Conservation (phyloP, 2,888 invertebrate species). For the Diogma glabrata region DNA sequence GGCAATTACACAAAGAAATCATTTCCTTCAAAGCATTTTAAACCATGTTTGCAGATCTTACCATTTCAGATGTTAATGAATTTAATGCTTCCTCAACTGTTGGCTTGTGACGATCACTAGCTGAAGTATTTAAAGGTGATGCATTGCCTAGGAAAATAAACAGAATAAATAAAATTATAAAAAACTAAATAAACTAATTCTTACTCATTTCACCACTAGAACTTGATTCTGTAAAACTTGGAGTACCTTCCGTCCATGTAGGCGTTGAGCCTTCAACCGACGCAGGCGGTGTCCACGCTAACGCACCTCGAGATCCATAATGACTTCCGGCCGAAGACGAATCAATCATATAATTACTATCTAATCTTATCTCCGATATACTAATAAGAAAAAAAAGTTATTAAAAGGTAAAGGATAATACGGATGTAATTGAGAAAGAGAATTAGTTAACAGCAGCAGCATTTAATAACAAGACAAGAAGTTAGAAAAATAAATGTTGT, state of each 20-base stretch:
- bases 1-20: not conserved
- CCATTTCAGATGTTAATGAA: slow-evolving; percentile 76
- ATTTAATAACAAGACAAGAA: too few species aligned
- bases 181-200: slow-evolving; percentile 3
- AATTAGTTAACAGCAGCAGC: too few species aligned
- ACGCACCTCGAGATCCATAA: slow-evolving; percentile 39
- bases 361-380: slow-evolving; percentile 61
- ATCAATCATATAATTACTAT: slow-evolving; percentile 41
- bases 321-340: slow-evolving; percentile 38
- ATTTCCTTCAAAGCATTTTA: slow-evolving; percentile 4
- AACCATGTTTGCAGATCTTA: slow-evolving; percentile 38
- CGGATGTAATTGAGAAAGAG: too few species aligned
- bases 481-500: too few species aligned
- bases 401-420: not conserved
- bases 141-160: slow-evolving; percentile 43
- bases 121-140: slow-evolving; percentile 40
- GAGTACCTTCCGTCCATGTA: slow-evolving; percentile 98
- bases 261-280: slow-evolving; percentile 86
- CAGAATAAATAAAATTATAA: slow-evolving; percentile 17
- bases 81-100: slow-evolving; percentile 62
- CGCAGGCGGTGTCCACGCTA: slow-evolving; percentile 69
- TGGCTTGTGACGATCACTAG: slow-evolving; percentile 39
- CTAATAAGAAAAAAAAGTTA: slow-evolving; percentile 32
- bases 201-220: slow-evolving; percentile 74
- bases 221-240: slow-evolving; percentile 94